Percentiles rank a stretch among this genome's conserved stretches.
These are phyloP conservation scores for Notodonta ziczac DNA, from an alignment of 2,888 invertebrate species.

Conservation along the genomic window DNA sequence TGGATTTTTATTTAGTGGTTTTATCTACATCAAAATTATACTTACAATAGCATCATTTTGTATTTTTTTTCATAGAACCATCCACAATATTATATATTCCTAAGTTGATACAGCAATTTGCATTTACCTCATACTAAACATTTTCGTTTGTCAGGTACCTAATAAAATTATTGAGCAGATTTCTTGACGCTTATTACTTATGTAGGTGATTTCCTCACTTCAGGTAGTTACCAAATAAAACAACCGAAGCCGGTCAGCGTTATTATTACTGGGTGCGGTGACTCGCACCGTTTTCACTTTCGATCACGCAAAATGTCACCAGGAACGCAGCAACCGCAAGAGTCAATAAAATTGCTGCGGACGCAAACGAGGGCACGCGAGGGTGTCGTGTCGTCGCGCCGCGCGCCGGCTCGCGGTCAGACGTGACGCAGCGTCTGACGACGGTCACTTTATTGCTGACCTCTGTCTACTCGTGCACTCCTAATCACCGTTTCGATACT, in stretches of 20 bases:
- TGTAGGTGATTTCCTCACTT: no score
- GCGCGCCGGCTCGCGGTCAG: slow-evolving; percentile 55
- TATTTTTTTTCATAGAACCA: no score
- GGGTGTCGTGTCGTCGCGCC: slow-evolving; percentile 38
- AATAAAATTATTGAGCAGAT: no score
- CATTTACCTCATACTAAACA: no score
- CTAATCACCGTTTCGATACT: slow-evolving; percentile 70
- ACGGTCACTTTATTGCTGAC: slow-evolving; percentile 84
- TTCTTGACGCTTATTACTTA: no score
- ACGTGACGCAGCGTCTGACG: slow-evolving; percentile 80
- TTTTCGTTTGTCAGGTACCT: no score
- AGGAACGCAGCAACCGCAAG: slow-evolving; percentile 76
- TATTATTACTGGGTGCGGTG: slow-evolving; percentile 31
- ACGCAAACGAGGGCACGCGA: slow-evolving; percentile 63
- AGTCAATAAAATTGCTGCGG: slow-evolving; percentile 77
- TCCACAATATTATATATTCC: no score
- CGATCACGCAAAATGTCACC: slow-evolving; percentile 71
- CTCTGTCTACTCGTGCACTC: slow-evolving; percentile 76
- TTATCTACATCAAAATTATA: no score
- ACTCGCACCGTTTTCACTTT: slow-evolving; percentile 71
- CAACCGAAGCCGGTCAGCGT: slow-evolving; percentile 24
- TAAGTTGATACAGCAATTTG: no score
- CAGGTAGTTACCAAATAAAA: background rate
- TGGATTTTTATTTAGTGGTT: no score
- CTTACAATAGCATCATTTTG: no score